Percentiles rank a stretch among this genome's conserved stretches.
Evolutionary conservation across 2,113 vertebrate genomes (phyloP).

Genomic region (Misgurnus anguillicaudatus): DNA sequence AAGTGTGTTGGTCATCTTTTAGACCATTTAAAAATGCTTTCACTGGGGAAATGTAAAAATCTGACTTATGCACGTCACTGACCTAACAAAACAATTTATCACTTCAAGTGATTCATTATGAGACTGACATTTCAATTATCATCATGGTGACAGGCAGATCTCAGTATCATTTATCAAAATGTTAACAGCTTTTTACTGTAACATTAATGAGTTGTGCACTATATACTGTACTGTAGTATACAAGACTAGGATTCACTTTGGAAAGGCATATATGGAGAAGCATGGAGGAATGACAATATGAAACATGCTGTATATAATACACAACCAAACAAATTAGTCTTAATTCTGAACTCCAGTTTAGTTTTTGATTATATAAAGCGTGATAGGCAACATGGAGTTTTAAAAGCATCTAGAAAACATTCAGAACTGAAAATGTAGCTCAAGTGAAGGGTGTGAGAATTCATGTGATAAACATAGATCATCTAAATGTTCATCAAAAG

Average conservation of each 20-base stretch:
- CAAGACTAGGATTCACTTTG: background rate
- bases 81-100: constrained; percentile 31
- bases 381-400: background rate
- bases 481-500: constrained; percentile 20
- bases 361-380: background rate
- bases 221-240: background rate
- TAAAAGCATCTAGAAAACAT: background rate
- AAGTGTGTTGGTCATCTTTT: constrained; percentile 6
- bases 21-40: background rate
- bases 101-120: constrained; percentile 46
- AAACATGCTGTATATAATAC: too few species aligned
- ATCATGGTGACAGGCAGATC: constrained; percentile 17
- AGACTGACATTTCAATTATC: constrained; percentile 44
- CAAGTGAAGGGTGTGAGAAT: constrained; percentile 17
- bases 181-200: constrained; percentile 14
- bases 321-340: background rate
- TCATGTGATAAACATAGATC: constrained; percentile 9
- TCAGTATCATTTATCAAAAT: constrained; percentile 27
- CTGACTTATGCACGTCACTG: background rate
- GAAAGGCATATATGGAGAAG: too few species aligned
- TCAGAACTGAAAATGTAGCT: background rate
- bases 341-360: background rate
- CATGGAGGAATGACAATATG: too few species aligned
- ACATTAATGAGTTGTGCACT: background rate
- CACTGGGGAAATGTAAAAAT: background rate